These are phyloP conservation scores for Dermolepida albohirtum DNA, from an alignment of 2,888 invertebrate genomes.

Conservation along the genomic window DNA sequence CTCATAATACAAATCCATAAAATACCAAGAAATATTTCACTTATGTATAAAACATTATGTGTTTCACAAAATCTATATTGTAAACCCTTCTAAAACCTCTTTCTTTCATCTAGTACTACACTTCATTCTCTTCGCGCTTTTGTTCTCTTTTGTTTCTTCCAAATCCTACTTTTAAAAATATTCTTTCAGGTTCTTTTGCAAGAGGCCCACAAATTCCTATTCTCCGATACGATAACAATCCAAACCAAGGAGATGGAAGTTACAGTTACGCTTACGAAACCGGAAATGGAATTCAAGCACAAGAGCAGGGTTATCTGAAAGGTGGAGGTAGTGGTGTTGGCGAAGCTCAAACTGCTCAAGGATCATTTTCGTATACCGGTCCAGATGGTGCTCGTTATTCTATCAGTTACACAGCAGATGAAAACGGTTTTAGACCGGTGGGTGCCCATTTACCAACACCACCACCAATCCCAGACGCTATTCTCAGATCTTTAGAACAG, in stretches of 20 bases:
- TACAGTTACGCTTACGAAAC: constrained; percentile 68
- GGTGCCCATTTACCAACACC: constrained; percentile 69
- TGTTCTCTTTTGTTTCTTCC: too few species aligned
- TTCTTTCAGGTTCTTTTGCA: constrained; percentile 14
- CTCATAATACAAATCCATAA: too few species aligned
- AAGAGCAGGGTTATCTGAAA: constrained; percentile 64
- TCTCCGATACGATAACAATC: constrained; percentile 56
- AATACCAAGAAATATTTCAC: too few species aligned
- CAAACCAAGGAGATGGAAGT: constrained; percentile 58
- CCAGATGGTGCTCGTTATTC: constrained; percentile 71
- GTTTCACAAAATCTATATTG: too few species aligned
- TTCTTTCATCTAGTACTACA: too few species aligned
- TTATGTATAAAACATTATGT: too few species aligned
- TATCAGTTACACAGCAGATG: constrained; percentile 70
- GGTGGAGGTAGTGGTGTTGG: constrained; percentile 35
- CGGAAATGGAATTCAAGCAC: constrained; percentile 73
- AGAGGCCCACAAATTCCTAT: constrained; percentile 56
- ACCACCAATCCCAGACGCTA: constrained; percentile 71
- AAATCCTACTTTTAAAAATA: too few species aligned
- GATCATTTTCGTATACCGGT: constrained; percentile 70
- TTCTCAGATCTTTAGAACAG: constrained; percentile 66
- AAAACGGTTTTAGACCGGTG: constrained; percentile 71
- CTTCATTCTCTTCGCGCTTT: too few species aligned
- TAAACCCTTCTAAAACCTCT: too few species aligned
- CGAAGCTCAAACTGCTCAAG: constrained; percentile 51